Evolutionary conservation across 2,113 vertebrate species (phyloP).

Genomic region (Chaetura pelagica): DNA sequence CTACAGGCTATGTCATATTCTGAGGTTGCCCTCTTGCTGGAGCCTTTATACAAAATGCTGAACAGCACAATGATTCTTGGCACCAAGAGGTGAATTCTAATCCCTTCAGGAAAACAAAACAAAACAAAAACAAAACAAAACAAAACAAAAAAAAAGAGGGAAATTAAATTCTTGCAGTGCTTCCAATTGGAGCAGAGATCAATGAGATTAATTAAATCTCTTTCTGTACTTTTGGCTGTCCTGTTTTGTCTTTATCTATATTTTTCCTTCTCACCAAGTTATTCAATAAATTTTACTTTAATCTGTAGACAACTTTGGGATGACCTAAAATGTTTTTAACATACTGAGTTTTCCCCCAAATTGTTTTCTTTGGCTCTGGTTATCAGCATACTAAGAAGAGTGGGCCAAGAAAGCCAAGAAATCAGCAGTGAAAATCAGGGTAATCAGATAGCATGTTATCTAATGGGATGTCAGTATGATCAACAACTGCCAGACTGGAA

Average conservation of each 20-base stretch:
- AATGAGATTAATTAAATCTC: not conserved
- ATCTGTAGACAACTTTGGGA: not conserved
- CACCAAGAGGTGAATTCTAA: not conserved
- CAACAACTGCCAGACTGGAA: not conserved
- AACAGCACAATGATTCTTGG: not conserved
- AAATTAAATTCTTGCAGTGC: not conserved
- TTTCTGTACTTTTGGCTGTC: not conserved
- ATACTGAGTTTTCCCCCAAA: not conserved
- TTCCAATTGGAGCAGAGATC: not conserved
- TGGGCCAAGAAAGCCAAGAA: not conserved
- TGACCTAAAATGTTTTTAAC: not conserved
- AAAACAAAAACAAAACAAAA: not conserved
- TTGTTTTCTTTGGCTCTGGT: not conserved
- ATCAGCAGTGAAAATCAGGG: conserved; percentile 7
- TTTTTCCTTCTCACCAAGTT: not conserved
- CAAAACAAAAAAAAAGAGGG: not conserved
- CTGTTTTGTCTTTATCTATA: not conserved
- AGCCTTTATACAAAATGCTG: not conserved
- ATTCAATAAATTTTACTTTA: not conserved
- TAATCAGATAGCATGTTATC: not conserved
- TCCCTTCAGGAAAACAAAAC: not conserved
- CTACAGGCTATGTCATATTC: not conserved
- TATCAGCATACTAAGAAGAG: not conserved
- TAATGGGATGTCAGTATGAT: not conserved
- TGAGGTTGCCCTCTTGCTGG: not conserved